Conservation (phyloP, 2,113 vertebrate genomes). For the Nycticryphes semicollaris region DNA sequence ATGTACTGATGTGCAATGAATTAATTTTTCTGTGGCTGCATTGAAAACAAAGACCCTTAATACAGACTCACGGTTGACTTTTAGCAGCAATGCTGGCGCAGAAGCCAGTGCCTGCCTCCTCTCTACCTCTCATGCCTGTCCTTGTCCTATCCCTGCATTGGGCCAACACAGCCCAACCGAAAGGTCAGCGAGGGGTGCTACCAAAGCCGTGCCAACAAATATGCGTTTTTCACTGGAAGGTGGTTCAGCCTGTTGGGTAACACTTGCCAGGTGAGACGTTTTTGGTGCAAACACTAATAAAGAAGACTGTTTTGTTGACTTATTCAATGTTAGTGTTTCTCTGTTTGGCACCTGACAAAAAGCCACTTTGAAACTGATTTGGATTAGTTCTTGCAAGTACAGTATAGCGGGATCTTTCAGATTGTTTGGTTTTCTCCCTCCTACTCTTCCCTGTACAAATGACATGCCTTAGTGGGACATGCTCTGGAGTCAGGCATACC, state of each 20-base stretch:
- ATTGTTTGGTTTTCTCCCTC: not conserved
- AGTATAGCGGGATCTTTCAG: not conserved
- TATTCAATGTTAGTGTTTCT: not conserved
- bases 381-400: not conserved
- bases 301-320: not conserved
- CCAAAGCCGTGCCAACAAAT: not conserved
- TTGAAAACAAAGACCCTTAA: not conserved
- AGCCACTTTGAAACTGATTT: not conserved
- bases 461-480: not conserved
- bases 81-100: not conserved
- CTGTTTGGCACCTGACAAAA: not conserved
- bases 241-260: not conserved
- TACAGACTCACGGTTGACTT: not conserved
- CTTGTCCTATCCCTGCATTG: not conserved
- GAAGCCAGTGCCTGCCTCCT: not conserved
- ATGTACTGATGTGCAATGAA: not conserved
- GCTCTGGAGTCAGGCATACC: not conserved
- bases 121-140: not conserved
- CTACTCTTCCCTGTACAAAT: not conserved
- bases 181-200: not conserved
- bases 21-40: not conserved
- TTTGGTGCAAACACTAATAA: not conserved
- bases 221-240: not conserved
- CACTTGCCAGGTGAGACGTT: not conserved
- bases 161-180: not conserved